Conservation (phyloP, 2,113 vertebrate genomes). For the Vireo altiloquus region DNA sequence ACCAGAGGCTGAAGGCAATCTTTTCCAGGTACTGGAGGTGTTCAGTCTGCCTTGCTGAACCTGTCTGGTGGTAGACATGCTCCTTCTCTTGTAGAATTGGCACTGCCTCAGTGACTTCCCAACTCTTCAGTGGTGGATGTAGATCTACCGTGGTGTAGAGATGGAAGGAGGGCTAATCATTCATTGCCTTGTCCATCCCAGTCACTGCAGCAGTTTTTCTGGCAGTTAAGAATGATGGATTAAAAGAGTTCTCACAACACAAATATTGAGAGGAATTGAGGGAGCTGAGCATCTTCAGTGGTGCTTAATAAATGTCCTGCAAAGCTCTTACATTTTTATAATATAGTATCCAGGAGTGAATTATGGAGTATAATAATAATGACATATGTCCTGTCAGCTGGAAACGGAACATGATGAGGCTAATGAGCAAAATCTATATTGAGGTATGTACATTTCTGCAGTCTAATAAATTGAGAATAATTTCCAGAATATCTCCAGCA, state of each 20-base stretch:
- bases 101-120: background rate
- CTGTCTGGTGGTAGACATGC: background rate
- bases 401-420: background rate
- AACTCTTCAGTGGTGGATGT: background rate
- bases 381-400: background rate
- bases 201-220: background rate
- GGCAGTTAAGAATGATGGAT: background rate
- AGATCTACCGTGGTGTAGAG: background rate
- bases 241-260: background rate
- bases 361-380: background rate
- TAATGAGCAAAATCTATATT: background rate
- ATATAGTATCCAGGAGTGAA: background rate
- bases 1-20: background rate
- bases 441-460: background rate
- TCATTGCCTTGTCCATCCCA: background rate
- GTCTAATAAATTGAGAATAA: background rate
- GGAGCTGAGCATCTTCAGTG: background rate
- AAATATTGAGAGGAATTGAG: background rate
- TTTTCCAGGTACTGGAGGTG: rapidly evolving
- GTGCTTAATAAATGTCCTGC: background rate
- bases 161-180: background rate
- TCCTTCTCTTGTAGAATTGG: background rate
- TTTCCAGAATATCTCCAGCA: background rate
- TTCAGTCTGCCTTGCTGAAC: background rate
- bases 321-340: background rate